Evolutionary conservation across 92 coral and sea anemone genomes (phyloP).

Genomic region (Bergia puertoricense): DNA sequence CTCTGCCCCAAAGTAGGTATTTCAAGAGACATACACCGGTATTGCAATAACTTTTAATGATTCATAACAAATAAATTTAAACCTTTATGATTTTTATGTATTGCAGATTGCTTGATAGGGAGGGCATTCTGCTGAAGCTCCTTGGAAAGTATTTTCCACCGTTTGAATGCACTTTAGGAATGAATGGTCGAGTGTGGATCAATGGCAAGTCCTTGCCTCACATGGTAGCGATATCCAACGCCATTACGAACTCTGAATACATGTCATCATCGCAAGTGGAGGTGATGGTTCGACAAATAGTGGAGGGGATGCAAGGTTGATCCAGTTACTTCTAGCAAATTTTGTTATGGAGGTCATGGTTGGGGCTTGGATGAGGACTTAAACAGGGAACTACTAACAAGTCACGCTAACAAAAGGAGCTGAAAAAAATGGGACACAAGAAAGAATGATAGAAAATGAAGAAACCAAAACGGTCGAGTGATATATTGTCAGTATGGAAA

Average conservation of each 20-base stretch:
- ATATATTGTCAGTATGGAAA: background rate
- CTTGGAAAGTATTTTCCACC: constrained; percentile 83
- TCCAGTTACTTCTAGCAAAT: background rate
- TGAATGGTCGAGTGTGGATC: constrained; percentile 96
- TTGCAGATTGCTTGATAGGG: constrained; percentile 83
- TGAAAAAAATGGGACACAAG: background rate
- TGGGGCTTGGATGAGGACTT: background rate
- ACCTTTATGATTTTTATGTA: too few relatives aligned
- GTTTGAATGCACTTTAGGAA: constrained; percentile 92
- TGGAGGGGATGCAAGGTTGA: constrained; percentile 67
- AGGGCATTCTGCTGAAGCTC: constrained; percentile 66
- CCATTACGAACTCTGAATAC: constrained; percentile 84
- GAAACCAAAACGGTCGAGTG: background rate
- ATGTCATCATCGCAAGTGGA: constrained; percentile 80
- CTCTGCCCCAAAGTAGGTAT: too few relatives aligned
- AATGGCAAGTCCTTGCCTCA: constrained; percentile 66
- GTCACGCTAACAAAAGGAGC: background rate
- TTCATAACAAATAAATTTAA: background rate
- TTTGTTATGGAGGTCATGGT: background rate
- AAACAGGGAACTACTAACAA: background rate
- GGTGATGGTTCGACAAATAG: constrained; percentile 82
- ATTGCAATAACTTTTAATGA: background rate
- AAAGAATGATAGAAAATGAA: too few relatives aligned
- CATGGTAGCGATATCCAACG: constrained; percentile 81
- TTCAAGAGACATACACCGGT: background rate